A percentile compares a stretch with the other conserved stretches of the same genome.
These are phyloP conservation scores for Umimayanthus chanpuru DNA, from an alignment of 92 coral and sea anemone species.

Conservation along the genomic window DNA sequence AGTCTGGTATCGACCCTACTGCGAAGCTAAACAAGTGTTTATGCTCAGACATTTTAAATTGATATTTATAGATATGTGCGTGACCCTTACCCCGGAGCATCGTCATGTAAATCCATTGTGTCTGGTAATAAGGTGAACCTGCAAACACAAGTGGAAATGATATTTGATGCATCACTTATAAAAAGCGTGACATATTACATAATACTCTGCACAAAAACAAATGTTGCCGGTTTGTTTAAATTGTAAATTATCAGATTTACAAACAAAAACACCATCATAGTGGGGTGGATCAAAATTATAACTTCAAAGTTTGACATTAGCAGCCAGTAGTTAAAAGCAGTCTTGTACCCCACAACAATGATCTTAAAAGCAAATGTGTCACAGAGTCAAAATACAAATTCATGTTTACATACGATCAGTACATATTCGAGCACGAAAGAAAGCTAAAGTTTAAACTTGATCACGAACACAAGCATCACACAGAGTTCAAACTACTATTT, in stretches of 20 bases:
- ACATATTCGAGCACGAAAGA: neutral
- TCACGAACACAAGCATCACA: neutral
- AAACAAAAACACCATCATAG: neutral
- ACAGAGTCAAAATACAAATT: neutral
- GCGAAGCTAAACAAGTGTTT: conserved; percentile 26
- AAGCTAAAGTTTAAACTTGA: neutral
- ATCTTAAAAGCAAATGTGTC: neutral
- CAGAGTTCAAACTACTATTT: neutral
- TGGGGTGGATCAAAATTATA: neutral
- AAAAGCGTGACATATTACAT: conserved; percentile 25
- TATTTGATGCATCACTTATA: neutral
- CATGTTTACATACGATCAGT: neutral
- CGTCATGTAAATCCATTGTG: conserved; percentile 47
- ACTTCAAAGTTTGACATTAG: neutral
- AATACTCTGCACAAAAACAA: conserved; percentile 19
- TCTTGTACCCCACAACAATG: neutral
- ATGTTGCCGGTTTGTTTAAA: neutral
- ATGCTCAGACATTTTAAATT: conserved; percentile 15
- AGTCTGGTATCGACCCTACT: conserved; percentile 34
- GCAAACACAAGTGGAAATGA: conserved; percentile 25
- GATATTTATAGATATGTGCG: conserved; percentile 30
- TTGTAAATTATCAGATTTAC: neutral
- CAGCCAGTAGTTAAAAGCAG: neutral
- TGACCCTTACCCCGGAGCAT: conserved; percentile 44
- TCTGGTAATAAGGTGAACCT: conserved; percentile 39